Evolutionary conservation across 2,888 invertebrate genomes (phyloP).

Genomic region (Rotaria socialis): DNA sequence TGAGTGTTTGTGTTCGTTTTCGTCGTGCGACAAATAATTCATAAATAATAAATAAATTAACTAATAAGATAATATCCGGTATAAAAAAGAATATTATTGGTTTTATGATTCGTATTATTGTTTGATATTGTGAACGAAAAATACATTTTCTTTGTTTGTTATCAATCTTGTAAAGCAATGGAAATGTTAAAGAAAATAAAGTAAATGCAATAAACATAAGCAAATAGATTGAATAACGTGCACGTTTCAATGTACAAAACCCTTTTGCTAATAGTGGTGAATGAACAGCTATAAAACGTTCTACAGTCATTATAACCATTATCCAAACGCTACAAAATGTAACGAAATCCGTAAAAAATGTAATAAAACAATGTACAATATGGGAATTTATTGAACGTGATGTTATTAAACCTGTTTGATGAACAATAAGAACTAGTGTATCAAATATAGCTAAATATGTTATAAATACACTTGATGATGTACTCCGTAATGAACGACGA

Average conservation of each 20-base stretch:
- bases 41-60: slow-evolving; percentile 24
- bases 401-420: neutral
- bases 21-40: neutral
- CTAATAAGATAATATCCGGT: neutral
- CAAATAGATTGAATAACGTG: neutral
- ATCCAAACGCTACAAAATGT: slow-evolving; percentile 25
- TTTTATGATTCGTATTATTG: neutral
- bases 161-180: neutral
- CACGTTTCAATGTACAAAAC: slow-evolving; percentile 20
- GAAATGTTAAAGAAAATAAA: neutral
- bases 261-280: slow-evolving; percentile 30
- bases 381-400: neutral
- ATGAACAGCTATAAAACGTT: slow-evolving; percentile 25
- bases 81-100: slow-evolving; percentile 20
- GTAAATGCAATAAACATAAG: neutral
- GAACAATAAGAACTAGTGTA: neutral
- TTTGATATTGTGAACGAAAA: neutral
- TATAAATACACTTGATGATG: slow-evolving; percentile 25
- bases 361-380: neutral
- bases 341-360: neutral
- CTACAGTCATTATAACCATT: neutral
- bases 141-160: neutral
- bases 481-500: slow-evolving; percentile 25
- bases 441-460: slow-evolving; percentile 28
- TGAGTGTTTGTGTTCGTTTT: neutral